phyloP scores from a whole-genome alignment of 64 coral and sea anemone species.

The Catalaphyllia jardinei region DNA sequence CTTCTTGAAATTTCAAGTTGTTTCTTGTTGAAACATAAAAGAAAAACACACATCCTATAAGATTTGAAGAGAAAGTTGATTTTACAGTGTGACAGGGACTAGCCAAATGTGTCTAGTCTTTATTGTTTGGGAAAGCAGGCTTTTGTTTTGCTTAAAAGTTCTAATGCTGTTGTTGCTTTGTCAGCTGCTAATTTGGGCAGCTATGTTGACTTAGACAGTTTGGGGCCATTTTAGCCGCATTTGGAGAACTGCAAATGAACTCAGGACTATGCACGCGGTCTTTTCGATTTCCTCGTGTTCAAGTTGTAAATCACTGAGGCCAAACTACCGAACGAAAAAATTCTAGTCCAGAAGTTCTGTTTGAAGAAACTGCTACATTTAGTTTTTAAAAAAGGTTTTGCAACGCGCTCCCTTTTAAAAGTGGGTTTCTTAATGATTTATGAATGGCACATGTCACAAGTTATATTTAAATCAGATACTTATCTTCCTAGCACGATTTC shows the following conservation, averaged over 20 bases:
- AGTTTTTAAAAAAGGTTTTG: neutral
- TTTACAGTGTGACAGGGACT: conserved; percentile 59
- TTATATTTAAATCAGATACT: conserved; percentile 67
- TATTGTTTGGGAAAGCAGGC: conserved; percentile 49
- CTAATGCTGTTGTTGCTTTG: conserved; percentile 65
- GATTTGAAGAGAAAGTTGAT: conserved; percentile 82
- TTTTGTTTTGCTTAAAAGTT: conserved; percentile 69
- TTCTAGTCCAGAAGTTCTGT: neutral
- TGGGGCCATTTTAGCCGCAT: conserved; percentile 44
- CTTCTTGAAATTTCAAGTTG: conserved; percentile 83
- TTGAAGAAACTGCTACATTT: neutral
- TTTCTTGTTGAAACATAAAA: conserved; percentile 76
- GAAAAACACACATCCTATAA: conserved; percentile 77
- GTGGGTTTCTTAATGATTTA: conserved; percentile 20
- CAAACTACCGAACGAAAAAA: neutral
- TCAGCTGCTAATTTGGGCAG: conserved; percentile 78
- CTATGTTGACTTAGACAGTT: conserved; percentile 62
- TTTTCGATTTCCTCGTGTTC: conserved; percentile 6
- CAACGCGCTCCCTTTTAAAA: neutral
- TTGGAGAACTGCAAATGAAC: conserved; percentile 26
- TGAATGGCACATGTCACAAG: conserved; percentile 65
- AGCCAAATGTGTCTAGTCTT: conserved; percentile 41
- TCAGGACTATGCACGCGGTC: neutral
- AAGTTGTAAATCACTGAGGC: neutral
- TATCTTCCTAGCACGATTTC: conserved; percentile 41